Evolutionary conservation across 1,140 invertebrate genomes (phyloP), one percentile per base, ranked within the genome.

Genomic region (Hirudo medicinalis): DNA sequence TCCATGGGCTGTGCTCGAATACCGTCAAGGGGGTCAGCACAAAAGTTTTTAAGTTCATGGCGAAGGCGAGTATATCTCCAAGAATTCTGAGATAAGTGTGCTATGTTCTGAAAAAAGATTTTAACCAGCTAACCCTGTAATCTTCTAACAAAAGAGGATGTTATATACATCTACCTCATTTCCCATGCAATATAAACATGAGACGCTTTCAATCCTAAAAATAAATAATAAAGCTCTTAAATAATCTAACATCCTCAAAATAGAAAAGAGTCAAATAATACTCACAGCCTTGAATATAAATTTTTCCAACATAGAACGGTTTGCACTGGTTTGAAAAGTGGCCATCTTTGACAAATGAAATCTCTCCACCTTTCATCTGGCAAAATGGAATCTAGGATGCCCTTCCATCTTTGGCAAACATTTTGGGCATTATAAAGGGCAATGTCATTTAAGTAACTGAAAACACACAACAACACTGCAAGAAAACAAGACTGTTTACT

Each of bases 361-460:
- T 85, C 82, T 71, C 87, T 85, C 91, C 91, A 94, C 76, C 89
- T 87, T 43, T 87, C 85, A 54, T 88, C 85, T 0, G 88, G 85
- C 63, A 89, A 86, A 76, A 91, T 88, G 40, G 87, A 87, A 66
- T 87, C 86, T 53, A 95, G 82, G 29, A 95, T 86, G 27, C 88
- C 86, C 66, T 87, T 85, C 91, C 91, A 94, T 75, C 90, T 86
- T 75, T 87, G 84, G 80, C 91, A 93, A 25, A 94, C 91, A 82
- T 90, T 87, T 74, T 89, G 87, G 74, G 89, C 88, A 80, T 88
- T 87, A 88, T 90, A 91, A 73, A 94, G 82, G 6, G 91, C 93
- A 74, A 95, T 86, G 80, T 94, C 91, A 79, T 96, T 92, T 75
- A 95, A 82, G 79, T 92, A 90, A 29, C 87, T 88, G 80, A 96